These are phyloP conservation scores for Augochlora pura DNA, from an alignment of 1,140 invertebrate species.

Conservation along the genomic window DNA sequence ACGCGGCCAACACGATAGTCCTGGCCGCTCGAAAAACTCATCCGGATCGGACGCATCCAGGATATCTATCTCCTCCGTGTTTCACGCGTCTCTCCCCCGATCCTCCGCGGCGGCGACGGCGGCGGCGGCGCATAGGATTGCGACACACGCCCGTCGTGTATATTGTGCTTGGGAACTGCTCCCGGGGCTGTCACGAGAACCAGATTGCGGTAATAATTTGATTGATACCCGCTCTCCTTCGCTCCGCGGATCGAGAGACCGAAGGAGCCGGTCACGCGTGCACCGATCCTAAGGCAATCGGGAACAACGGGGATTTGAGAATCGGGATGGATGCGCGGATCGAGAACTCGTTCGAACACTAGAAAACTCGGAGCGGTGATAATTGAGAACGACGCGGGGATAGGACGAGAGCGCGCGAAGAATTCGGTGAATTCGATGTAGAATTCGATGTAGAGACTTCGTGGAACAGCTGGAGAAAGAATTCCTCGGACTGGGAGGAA, in stretches of 20 bases:
- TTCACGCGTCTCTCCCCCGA: slow-evolving; percentile 43
- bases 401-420: too few species aligned
- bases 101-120: too few species aligned
- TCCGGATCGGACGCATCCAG: slow-evolving; percentile 15
- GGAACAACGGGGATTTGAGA: background rate
- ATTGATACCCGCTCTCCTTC: slow-evolving; percentile 45
- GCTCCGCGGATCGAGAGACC: slow-evolving; percentile 5
- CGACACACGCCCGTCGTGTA: too few species aligned
- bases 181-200: slow-evolving; percentile 35
- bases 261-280: slow-evolving; percentile 8
- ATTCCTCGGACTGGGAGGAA: too few species aligned
- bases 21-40: background rate
- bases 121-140: background rate
- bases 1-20: background rate
- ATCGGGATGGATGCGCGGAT: too few species aligned
- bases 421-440: too few species aligned
- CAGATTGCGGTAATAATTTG: slow-evolving; percentile 52
- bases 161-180: slow-evolving; percentile 33
- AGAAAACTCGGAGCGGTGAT: too few species aligned
- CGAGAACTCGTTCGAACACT: background rate
- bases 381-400: too few species aligned
- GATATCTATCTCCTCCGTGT: background rate
- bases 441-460: too few species aligned
- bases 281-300: slow-evolving; percentile 7
- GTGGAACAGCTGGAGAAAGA: too few species aligned